Conservation (phyloP, 1,140 invertebrate genomes). For the Meteorus sp. region DNA sequence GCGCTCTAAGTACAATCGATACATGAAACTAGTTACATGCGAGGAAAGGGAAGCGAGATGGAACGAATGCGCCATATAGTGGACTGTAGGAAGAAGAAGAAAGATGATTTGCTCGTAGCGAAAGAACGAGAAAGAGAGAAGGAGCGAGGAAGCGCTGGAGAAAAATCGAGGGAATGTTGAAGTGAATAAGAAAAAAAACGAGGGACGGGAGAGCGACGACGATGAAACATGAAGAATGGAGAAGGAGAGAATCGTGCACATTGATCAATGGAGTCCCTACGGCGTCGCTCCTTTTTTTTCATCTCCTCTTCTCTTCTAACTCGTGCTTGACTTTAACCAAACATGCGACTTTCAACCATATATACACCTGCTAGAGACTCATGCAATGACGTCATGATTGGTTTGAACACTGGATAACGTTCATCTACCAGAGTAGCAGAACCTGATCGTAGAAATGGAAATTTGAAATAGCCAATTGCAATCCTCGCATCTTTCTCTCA, state of each 20-base stretch:
- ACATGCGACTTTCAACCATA: background rate
- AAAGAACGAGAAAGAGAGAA: constrained; percentile 17
- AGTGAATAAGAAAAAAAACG: no score
- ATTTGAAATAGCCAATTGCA: no score
- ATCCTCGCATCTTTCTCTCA: no score
- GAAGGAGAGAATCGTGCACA: constrained; percentile 3
- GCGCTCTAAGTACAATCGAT: constrained; percentile 47
- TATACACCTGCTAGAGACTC: background rate
- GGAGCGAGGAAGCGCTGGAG: constrained; percentile 5
- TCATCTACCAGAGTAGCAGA: no score
- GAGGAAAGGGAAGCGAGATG: background rate
- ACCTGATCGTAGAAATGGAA: no score
- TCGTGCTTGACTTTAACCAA: background rate
- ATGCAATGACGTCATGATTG: constrained; percentile 9
- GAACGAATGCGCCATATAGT: background rate
- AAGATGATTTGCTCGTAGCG: background rate
- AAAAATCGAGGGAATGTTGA: constrained; percentile 9
- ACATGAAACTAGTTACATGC: constrained; percentile 30
- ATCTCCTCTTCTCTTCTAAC: background rate
- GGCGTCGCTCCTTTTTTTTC: constrained; percentile 2
- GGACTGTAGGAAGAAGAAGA: no score
- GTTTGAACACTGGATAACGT: background rate
- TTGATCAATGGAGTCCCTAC: constrained; percentile 17
- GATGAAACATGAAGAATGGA: constrained; percentile 3
- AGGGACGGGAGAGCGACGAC: background rate